These are phyloP conservation scores for Epinephelus coioides DNA, from an alignment of 2,797 vertebrate species.

Conservation along the genomic window DNA sequence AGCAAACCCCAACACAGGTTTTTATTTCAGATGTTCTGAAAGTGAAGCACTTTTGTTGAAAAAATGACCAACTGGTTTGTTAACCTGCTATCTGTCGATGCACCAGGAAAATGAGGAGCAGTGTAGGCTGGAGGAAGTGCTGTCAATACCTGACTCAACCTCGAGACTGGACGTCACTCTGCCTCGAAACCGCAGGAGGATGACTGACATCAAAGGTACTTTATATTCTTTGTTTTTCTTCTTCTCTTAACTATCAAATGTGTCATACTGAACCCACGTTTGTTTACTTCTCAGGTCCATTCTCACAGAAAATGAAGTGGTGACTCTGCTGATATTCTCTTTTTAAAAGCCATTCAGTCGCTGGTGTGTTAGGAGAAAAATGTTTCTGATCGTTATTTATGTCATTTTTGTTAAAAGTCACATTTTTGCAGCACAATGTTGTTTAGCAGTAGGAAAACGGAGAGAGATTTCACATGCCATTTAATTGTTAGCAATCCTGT, in stretches of 20 bases:
- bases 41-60: neutral
- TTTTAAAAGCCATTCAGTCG: neutral
- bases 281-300: slow-evolving; percentile 67
- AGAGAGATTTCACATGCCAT: neutral
- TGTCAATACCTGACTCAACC: slow-evolving; percentile 77
- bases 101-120: slow-evolving; percentile 78
- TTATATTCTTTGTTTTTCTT: neutral
- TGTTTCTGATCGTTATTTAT: slow-evolving; percentile 42
- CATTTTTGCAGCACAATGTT: neutral
- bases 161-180: slow-evolving; percentile 69
- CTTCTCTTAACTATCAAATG: neutral
- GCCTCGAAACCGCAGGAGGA: slow-evolving; percentile 79
- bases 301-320: slow-evolving; percentile 71
- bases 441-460: neutral
- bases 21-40: neutral
- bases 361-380: neutral
- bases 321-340: slow-evolving; percentile 50
- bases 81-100: neutral
- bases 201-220: slow-evolving; percentile 65
- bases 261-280: neutral
- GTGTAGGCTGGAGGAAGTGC: slow-evolving; percentile 79
- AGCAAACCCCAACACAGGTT: slow-evolving; percentile 63
- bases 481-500: neutral
- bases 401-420: slow-evolving; percentile 1
- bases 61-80: no score